Evolutionary conservation across 2,888 invertebrate genomes (phyloP), one percentile per base, ranked within the genome.

Genomic region (Ceriagrion tenellum): DNA sequence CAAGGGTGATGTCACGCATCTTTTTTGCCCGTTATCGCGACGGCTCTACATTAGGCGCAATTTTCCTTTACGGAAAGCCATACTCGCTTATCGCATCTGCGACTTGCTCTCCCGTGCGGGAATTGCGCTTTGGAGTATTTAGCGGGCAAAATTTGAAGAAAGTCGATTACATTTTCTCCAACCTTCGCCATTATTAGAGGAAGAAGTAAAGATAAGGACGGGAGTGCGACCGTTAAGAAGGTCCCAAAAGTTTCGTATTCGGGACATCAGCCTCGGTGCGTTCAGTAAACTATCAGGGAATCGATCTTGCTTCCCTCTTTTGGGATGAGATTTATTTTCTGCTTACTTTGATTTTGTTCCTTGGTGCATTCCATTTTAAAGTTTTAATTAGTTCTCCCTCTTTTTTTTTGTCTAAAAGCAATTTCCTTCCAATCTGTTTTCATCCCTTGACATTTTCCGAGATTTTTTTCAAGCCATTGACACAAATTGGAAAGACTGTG

Each of bases 381-480:
- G 81, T 81, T 81, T 81, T 81, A 81, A 81, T 81, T 81, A 81
- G 81, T 81, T 35, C 81, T 81, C 81, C 81, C 81, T 35, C 81
- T 0, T 35, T 81, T 81, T 81, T n/a, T 69, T n/a, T 13, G 16
- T 81, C 35, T 35, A n/a, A 0, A 81, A 81, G 81, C 81, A 81
- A 81, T 81, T 81, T 81, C 13, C 81, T 26, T 35, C 35, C 16
- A 81, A 81, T 81, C 81, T 35, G 16, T 81, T 81, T 35, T 35
- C 81, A 18, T 35, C 35, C 81, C 16, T 35, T 35, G 81, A 35
- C 16, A 81, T 81, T 81, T 81, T 81, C n/a, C 35, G 30, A 13
- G 13, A 23, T 26, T 81, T 81, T 74, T 81, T 81, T 81, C 18
- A 35, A 3, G 35, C 26, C 81, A 81, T 81, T 35, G 81, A 35